Conservation (phyloP, 2,797 vertebrate genomes). For the Fringilla coelebs region DNA sequence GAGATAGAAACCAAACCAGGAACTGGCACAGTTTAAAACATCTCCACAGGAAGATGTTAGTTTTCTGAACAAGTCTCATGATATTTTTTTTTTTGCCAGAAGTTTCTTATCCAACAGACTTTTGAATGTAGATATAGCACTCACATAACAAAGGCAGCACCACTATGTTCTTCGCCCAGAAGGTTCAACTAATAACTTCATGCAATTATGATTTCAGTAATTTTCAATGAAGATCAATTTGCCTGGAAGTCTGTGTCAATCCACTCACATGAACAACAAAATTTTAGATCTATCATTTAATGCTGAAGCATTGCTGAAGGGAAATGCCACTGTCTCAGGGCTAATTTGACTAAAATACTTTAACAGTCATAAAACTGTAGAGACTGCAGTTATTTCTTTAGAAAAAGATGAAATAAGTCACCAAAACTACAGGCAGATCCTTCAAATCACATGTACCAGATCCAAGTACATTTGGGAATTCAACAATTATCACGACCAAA, state of each 20-base stretch:
- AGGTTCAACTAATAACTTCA: background rate
- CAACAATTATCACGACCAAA: background rate
- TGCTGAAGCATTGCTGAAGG: background rate
- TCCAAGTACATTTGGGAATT: background rate
- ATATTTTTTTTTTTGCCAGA: background rate
- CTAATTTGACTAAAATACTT: background rate
- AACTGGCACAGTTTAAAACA: background rate
- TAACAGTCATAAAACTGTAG: background rate
- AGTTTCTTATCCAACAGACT: background rate
- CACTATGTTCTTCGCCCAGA: background rate
- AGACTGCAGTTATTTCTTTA: background rate
- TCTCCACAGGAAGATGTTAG: slow-evolving; percentile 14
- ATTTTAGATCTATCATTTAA: background rate
- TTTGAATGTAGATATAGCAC: background rate
- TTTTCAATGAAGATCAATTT: slow-evolving; percentile 46
- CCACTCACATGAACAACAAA: background rate
- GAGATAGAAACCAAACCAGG: background rate
- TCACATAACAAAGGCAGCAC: slow-evolving; percentile 10
- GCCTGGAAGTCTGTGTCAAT: background rate
- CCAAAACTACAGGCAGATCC: background rate
- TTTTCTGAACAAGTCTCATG: background rate
- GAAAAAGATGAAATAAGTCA: background rate
- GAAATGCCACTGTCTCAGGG: background rate
- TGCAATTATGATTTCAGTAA: slow-evolving; percentile 51
- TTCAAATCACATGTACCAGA: background rate